Percentiles rank a stretch among this genome's conserved stretches.
These are phyloP conservation scores for Lottia scabra DNA, from an alignment of 2,888 invertebrate genomes.

Conservation along the genomic window DNA sequence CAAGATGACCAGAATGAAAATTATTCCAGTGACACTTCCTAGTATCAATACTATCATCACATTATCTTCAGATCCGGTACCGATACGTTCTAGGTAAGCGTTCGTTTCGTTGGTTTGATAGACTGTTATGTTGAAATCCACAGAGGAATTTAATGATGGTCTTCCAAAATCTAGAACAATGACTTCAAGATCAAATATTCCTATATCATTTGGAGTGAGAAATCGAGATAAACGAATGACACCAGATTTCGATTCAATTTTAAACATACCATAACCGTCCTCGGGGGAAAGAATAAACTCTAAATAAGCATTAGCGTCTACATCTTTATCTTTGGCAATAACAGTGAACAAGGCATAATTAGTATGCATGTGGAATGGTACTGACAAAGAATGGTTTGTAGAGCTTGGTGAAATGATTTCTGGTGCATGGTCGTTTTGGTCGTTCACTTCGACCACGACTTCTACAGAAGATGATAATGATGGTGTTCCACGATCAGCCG, in stretches of 20 bases:
- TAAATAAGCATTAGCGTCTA: slow-evolving; percentile 35
- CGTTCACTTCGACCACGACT: slow-evolving; percentile 46
- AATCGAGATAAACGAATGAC: slow-evolving; percentile 27
- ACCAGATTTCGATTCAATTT: slow-evolving; percentile 26
- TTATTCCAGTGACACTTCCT: slow-evolving; percentile 34
- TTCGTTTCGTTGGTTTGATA: slow-evolving; percentile 30
- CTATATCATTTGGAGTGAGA: slow-evolving; percentile 30
- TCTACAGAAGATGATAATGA: slow-evolving; percentile 45
- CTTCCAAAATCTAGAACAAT: slow-evolving; percentile 28
- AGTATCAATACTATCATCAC: slow-evolving; percentile 35
- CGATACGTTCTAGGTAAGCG: neutral
- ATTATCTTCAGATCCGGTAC: slow-evolving; percentile 22
- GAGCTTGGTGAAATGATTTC: slow-evolving; percentile 46
- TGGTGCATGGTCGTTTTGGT: slow-evolving; percentile 56
- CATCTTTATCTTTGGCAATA: slow-evolving; percentile 41
- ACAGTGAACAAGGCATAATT: slow-evolving; percentile 38
- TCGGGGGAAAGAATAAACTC: slow-evolving; percentile 29
- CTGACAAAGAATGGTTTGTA: slow-evolving; percentile 41
- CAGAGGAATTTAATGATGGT: slow-evolving; percentile 27
- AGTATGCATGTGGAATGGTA: slow-evolving; percentile 37
- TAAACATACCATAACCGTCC: slow-evolving; percentile 21
- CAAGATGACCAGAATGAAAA: slow-evolving; percentile 36
- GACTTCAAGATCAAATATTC: slow-evolving; percentile 29
- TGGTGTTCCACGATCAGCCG: slow-evolving; percentile 49
- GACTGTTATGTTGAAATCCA: slow-evolving; percentile 29